These are phyloP conservation scores for Rhinoderma darwinii DNA, from an alignment of 2,113 vertebrate species.

Conservation along the genomic window DNA sequence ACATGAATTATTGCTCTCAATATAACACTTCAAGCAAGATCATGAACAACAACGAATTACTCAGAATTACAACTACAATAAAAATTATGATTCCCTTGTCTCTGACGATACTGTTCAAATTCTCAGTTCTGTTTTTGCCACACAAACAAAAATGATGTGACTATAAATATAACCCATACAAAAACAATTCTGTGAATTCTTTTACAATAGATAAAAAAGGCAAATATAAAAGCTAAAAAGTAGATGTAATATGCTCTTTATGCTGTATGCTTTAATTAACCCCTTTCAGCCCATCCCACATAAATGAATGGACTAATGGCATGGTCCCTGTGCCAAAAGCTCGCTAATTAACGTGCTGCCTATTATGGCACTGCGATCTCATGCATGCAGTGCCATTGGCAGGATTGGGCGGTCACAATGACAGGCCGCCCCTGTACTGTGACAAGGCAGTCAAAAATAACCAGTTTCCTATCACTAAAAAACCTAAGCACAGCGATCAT, in stretches of 20 bases:
- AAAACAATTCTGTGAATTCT: not conserved
- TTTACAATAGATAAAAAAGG: not conserved
- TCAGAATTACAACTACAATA: slow-evolving; percentile 25
- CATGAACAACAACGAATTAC: slow-evolving; percentile 40
- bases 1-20: slow-evolving; percentile 38
- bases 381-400: no score
- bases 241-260: not conserved
- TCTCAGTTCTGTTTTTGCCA: not conserved
- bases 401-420: no score
- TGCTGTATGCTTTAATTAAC: not conserved
- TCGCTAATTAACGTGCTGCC: no score
- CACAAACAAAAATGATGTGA: not conserved
- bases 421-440: no score
- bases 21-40: slow-evolving; percentile 34
- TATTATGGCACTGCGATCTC: no score
- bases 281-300: no score
- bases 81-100: slow-evolving; percentile 20
- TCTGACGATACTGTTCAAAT: slow-evolving; percentile 30
- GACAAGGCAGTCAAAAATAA: no score
- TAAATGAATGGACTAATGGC: no score
- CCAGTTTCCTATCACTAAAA: no score
- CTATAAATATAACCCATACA: not conserved
- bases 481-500: no score
- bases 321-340: no score
- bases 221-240: not conserved